A percentile compares a stretch with the other conserved stretches of the same genome.
Evolutionary conservation across 2,888 invertebrate genomes (phyloP).

Genomic region (Agrilus cyanescens): DNA sequence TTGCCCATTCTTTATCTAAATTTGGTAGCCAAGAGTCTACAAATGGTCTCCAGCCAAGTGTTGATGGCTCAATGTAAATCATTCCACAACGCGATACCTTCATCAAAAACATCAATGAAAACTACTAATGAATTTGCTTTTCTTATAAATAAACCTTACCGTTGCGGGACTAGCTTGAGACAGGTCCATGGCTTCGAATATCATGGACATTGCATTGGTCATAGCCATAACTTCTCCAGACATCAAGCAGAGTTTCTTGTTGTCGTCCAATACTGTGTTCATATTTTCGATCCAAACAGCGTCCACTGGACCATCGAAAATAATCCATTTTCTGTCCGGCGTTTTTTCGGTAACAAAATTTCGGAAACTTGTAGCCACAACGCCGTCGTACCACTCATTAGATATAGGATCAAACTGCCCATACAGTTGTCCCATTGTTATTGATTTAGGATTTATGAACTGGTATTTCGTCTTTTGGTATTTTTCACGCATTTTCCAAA

Average conservation of each 20-base stretch:
- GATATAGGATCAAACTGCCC: slow-evolving; percentile 82
- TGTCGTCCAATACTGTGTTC: slow-evolving; percentile 81
- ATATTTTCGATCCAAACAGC: slow-evolving; percentile 87
- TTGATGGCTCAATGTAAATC: slow-evolving; percentile 79
- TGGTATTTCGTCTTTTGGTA: slow-evolving; percentile 57
- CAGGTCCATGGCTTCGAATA: slow-evolving; percentile 81
- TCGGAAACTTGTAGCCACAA: slow-evolving; percentile 70
- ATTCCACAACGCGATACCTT: slow-evolving; percentile 69
- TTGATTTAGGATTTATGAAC: slow-evolving; percentile 84
- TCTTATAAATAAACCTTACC: slow-evolving; percentile 33
- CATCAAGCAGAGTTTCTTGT: slow-evolving; percentile 76
- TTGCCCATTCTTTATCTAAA: slow-evolving; percentile 56
- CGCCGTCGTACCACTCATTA: slow-evolving; percentile 85
- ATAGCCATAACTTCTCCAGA: slow-evolving; percentile 82
- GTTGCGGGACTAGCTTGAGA: slow-evolving; percentile 78
- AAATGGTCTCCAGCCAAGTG: slow-evolving; percentile 74
- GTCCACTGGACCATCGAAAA: slow-evolving; percentile 86
- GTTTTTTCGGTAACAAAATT: slow-evolving; percentile 62
- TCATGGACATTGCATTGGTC: slow-evolving; percentile 70
- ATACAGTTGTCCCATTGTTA: slow-evolving; percentile 86
- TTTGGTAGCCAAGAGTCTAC: slow-evolving; percentile 68
- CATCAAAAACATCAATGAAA: slow-evolving; percentile 3
- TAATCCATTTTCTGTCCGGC: slow-evolving; percentile 76
- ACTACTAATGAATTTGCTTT: too few species aligned
- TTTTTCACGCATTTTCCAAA: slow-evolving; percentile 48